Conservation (phyloP, 2,797 vertebrate species). For the Myotis planiceps region DNA sequence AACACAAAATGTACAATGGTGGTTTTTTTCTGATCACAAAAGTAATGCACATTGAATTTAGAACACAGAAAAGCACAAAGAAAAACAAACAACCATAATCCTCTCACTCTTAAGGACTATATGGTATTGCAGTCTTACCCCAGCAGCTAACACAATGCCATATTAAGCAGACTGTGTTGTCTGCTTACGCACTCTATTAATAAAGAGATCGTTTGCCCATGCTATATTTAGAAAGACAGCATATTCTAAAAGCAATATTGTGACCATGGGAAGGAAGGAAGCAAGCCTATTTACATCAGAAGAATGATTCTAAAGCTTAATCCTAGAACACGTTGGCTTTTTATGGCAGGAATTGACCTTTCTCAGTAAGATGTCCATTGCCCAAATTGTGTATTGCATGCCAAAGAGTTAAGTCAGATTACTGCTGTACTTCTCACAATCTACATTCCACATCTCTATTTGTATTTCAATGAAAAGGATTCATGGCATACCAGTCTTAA, state of each 20-base stretch:
- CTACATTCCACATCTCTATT: constrained; percentile 52
- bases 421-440: constrained; percentile 4
- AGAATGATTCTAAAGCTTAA: constrained; percentile 52
- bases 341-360: constrained; percentile 61
- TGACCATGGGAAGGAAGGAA: constrained; percentile 34
- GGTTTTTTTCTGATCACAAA: background rate
- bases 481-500: constrained; percentile 42
- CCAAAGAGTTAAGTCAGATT: constrained; percentile 58
- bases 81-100: background rate
- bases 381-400: constrained; percentile 31
- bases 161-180: background rate
- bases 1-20: background rate
- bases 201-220: constrained; percentile 7
- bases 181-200: background rate
- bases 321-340: constrained; percentile 35
- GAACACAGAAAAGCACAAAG: background rate
- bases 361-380: constrained; percentile 60
- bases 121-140: background rate
- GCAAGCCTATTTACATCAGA: constrained; percentile 24
- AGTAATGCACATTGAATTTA: constrained; percentile 8
- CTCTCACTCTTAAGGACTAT: background rate
- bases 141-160: background rate
- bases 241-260: constrained; percentile 38
- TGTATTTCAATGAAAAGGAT: constrained; percentile 66
- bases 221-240: background rate